A percentile compares a stretch with the other conserved stretches of the same genome.
phyloP scores from a whole-genome alignment of 2,888 invertebrate species.

The Lamproptera curius region DNA sequence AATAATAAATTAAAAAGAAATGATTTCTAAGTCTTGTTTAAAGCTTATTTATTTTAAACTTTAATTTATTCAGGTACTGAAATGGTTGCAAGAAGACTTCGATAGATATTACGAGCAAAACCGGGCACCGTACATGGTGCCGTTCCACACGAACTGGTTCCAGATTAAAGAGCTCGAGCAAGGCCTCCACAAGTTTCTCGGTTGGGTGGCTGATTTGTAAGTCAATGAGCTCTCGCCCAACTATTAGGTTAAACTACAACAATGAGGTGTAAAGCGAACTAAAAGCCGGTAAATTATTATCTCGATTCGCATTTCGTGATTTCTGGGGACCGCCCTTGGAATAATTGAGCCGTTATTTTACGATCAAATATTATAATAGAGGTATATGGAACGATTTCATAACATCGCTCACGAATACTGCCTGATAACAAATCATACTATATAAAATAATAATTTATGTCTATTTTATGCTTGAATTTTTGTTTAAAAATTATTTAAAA shows the following conservation, averaged over 20 bases:
- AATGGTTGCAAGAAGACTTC: slow-evolving; percentile 95
- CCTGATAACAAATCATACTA: too few relatives aligned
- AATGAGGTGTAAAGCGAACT: background rate
- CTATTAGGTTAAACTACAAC: slow-evolving; percentile 1
- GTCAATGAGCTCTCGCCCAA: slow-evolving; percentile 30
- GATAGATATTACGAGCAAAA: slow-evolving; percentile 90
- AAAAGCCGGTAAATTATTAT: slow-evolving; percentile 1
- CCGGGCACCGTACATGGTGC: slow-evolving; percentile 95
- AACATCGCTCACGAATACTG: too few relatives aligned
- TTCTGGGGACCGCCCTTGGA: background rate
- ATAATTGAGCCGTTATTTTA: background rate
- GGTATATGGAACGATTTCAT: too few relatives aligned
- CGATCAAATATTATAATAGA: background rate
- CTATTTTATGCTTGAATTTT: too few relatives aligned
- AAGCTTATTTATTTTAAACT: too few relatives aligned
- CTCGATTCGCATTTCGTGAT: background rate
- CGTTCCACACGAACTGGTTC: slow-evolving; percentile 98
- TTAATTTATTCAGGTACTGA: slow-evolving; percentile 86
- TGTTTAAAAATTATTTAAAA: too few relatives aligned
- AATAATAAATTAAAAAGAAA: too few relatives aligned
- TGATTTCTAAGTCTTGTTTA: too few relatives aligned
- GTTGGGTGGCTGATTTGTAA: slow-evolving; percentile 82
- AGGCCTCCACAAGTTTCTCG: slow-evolving; percentile 91
- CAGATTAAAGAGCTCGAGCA: slow-evolving; percentile 89
- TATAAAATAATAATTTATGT: too few relatives aligned